A percentile compares a stretch with the other conserved stretches of the same genome.
Conservation (phyloP, 1,140 invertebrate species). For the Limonius californicus region DNA sequence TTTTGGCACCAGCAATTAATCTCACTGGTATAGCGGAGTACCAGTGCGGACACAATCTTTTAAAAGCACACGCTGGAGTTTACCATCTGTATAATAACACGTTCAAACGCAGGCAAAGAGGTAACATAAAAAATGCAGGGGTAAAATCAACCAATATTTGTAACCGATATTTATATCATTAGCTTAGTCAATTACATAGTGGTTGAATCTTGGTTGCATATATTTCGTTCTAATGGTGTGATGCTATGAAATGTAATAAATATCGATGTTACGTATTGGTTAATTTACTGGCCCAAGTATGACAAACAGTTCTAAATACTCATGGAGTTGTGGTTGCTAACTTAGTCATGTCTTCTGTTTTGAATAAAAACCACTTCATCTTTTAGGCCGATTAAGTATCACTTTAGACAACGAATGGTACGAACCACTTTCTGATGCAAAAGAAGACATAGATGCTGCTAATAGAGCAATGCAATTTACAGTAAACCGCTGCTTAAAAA, state of each 20-base stretch:
- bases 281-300: no score
- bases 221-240: no score
- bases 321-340: no score
- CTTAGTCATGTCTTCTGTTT: no score
- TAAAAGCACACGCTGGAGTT: slow-evolving; percentile 60
- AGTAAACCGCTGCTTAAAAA: background rate
- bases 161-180: no score
- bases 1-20: slow-evolving; percentile 40
- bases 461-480: background rate
- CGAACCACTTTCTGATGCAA: background rate
- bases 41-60: slow-evolving; percentile 58
- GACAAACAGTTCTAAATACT: no score
- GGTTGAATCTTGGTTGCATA: no score
- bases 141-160: no score
- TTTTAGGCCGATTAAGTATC: background rate
- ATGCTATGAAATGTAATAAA: background rate
- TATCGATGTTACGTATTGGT: background rate
- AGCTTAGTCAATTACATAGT: no score
- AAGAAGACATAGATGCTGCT: background rate
- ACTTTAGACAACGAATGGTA: background rate
- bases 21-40: slow-evolving; percentile 58
- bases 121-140: slow-evolving; percentile 32
- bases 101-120: slow-evolving; percentile 56
- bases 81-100: slow-evolving; percentile 55
- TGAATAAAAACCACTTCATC: no score